Conservation (phyloP, 2,888 invertebrate genomes). For the Parthenolecanium corni region DNA sequence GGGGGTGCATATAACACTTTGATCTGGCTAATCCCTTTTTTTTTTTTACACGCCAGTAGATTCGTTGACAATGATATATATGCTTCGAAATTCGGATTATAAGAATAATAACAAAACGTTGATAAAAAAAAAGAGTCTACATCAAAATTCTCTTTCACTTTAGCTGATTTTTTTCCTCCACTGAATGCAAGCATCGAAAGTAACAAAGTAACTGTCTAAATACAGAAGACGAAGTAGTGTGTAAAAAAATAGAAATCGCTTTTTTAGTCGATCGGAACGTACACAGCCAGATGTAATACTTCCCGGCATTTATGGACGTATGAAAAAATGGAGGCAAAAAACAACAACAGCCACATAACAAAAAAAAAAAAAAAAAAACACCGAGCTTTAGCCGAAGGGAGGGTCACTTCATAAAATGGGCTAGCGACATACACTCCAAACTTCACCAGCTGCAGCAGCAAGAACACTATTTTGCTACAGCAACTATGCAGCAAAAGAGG, state of each 20-base stretch:
- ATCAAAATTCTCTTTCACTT: too few relatives aligned
- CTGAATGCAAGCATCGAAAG: neutral
- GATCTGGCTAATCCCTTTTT: neutral
- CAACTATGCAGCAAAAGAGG: neutral
- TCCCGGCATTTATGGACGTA: neutral
- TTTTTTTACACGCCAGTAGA: neutral
- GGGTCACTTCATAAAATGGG: neutral
- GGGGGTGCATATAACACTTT: too few relatives aligned
- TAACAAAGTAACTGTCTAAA: neutral
- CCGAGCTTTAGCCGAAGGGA: neutral
- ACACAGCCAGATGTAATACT: conserved; percentile 1
- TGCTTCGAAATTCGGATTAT: neutral
- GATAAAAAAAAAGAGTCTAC: neutral
- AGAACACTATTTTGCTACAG: neutral
- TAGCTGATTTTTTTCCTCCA: too few relatives aligned
- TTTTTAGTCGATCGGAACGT: neutral
- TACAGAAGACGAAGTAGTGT: neutral
- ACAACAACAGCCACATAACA: too few relatives aligned
- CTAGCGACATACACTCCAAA: neutral
- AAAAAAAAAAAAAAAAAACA: neutral
- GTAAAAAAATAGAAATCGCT: neutral
- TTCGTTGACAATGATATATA: neutral
- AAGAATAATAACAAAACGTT: neutral
- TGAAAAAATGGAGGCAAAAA: neutral
- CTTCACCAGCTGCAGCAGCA: neutral